phyloP scores from a whole-genome alignment of 2,888 invertebrate species.

The Sepioteuthis lessoniana region DNA sequence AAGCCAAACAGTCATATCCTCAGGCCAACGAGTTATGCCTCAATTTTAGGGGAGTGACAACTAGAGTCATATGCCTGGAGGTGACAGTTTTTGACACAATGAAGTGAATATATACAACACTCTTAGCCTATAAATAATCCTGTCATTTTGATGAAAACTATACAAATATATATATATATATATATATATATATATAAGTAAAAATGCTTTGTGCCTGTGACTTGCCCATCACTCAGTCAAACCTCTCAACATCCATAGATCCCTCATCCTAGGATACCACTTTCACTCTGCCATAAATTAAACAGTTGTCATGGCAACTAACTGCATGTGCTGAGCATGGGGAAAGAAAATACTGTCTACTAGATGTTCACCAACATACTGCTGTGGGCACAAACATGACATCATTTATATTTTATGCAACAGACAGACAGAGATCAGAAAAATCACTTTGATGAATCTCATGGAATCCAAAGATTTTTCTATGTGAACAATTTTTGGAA shows the following conservation, averaged over 20 bases:
- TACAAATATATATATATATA: neutral
- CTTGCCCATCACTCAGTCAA: neutral
- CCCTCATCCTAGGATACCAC: neutral
- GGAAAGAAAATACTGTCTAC: neutral
- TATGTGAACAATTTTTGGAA: neutral
- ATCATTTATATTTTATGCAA: neutral
- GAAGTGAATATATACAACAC: too few relatives aligned
- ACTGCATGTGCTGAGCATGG: neutral
- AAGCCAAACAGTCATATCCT: too few relatives aligned
- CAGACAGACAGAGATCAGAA: neutral
- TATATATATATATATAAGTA: neutral
- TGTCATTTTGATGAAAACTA: too few relatives aligned
- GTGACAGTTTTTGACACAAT: too few relatives aligned
- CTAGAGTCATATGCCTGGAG: too few relatives aligned
- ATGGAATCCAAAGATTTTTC: neutral
- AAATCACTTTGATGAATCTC: neutral
- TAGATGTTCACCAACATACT: neutral
- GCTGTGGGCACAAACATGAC: neutral
- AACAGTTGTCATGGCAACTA: conserved; percentile 1
- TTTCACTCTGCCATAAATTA: neutral
- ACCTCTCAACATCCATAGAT: neutral
- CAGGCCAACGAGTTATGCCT: too few relatives aligned
- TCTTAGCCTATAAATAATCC: too few relatives aligned
- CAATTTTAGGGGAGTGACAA: too few relatives aligned
- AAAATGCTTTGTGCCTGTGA: neutral